Base-by-base conservation (phyloP, 1,140 invertebrate species). In the Heliconius congener region DNA sequence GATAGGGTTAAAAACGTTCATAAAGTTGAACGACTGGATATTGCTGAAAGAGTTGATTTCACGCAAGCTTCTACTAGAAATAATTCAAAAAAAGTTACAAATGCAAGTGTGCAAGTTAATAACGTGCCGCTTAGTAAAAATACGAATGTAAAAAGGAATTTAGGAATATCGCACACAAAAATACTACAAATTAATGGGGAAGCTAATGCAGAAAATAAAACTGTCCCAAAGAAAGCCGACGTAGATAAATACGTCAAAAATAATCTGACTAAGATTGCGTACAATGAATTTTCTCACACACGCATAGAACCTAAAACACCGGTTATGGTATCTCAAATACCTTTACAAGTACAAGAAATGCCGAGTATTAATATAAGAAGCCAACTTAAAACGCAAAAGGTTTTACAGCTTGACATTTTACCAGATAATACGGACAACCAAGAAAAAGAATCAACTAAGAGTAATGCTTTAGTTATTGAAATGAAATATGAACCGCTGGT, bases 291-390 rank as follows among this genome's bases (percentile, higher is more conserved):
- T 77, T 83, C 85, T 39, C 87, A 87, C 83, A 83, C 88, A 86
- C 86, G 92, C 76, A 74, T 76, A 57, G 84, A 88, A 86, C 84
- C 88, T 60, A 85, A 82, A 71, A 50, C 18, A 72, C 71, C 60
- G 18, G 72, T 75, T 27, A 23, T 66, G 30, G 23, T 66, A 5
- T 66, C 23, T 34, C 76, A 81, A 46, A 91, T 87, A 87, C 70
- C 74, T 13, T 82, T 95, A 73, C 78, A 91, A 81, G 60, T 95
- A 72, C 94, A 95, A 86, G 80, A 86, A 76, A 92, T 95, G 91
- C 94, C 94, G 42, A 89, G 89, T 81, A 90, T 95, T 66, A 93
- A 91, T 84, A 95, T 95, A 76, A 92, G 94, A 86, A 91, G 93
- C 34, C 89, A 94, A 84, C 81, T 95, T n/a, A 95, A 87, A 66